Conservation (phyloP, 2,113 vertebrate genomes). For the Perognathus longimembris region DNA sequence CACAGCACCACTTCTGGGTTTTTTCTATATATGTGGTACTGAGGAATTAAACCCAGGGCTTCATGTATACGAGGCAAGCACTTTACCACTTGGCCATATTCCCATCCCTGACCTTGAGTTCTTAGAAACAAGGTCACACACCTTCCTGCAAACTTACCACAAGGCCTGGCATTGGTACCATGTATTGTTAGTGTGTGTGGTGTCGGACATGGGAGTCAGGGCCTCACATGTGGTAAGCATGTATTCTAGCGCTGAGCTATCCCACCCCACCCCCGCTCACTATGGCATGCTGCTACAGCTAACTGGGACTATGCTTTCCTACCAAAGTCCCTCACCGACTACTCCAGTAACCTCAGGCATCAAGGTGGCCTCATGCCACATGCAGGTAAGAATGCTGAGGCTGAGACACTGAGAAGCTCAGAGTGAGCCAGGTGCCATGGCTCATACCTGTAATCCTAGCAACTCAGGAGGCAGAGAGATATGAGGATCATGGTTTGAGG, state of each 20-base stretch:
- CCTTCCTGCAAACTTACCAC: neutral
- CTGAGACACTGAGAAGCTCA: neutral
- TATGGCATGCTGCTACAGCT: neutral
- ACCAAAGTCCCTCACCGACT: neutral
- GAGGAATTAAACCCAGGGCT: too few relatives aligned
- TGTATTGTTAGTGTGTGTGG: neutral
- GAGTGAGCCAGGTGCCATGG: too few relatives aligned
- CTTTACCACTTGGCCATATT: too few relatives aligned
- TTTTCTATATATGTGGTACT: too few relatives aligned
- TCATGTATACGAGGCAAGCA: too few relatives aligned
- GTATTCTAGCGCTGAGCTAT: neutral
- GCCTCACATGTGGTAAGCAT: neutral
- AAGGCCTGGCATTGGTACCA: neutral
- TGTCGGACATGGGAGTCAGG: neutral
- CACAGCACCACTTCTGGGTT: too few relatives aligned
- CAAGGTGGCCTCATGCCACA: neutral
- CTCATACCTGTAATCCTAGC: too few relatives aligned
- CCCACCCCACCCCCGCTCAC: neutral
- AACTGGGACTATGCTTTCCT: neutral
- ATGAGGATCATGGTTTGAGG: too few relatives aligned
- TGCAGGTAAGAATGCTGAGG: neutral
- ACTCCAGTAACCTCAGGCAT: neutral
- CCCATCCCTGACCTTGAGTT: too few relatives aligned
- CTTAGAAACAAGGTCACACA: neutral
- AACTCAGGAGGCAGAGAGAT: too few relatives aligned